Evolutionary conservation across 2,888 invertebrate species (phyloP), one percentile per base, ranked within the genome.

Genomic region (Ophion slaviceki): DNA sequence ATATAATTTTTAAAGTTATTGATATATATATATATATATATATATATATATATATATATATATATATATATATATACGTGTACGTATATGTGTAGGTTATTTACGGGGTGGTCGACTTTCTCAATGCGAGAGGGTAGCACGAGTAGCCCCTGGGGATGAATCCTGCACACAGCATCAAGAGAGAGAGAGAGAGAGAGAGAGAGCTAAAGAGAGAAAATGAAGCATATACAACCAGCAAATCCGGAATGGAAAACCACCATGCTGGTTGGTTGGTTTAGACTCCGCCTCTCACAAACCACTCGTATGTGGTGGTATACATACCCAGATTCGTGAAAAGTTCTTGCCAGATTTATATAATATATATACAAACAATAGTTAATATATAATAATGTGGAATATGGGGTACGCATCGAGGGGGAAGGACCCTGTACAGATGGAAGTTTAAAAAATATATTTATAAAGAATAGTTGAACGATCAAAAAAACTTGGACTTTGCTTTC

Each of bases 251-350:
- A 90, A 91, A 89, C 88, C 89, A 70, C 87, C 88, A 88, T 88
- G 90, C 91, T 92, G 92, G 92, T 92, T 93, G 92, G 92, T 89
- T 89, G 88, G 57, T 80, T 84, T 87, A 89, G 90, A 91, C 92
- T 89, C 92, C 92, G 92, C 92, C 92, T 91, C 84, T 87, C 72
- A 79, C 78, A 78, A 85, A 82, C 87, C 84, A 74, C 77, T 83
- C 84, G 79, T 70, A 81, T 57, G 57, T 85, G 81, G 59, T 59
- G 72, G 32, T 74, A 45, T 77, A 70, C 83, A 71, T 64, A 62
- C 36, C 74, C 59, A 82, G 79, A 82, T 86, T 77, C 82, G 53
- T 70, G 76, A 62, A 53, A 74, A 76, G 70, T 68, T 79, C 64
- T 74, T 45, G 40, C 68, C 17, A 71, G 28, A 83, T 80, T 66